phyloP scores from a whole-genome alignment of 2,113 vertebrate species.

The Triplophysa siluroides region DNA sequence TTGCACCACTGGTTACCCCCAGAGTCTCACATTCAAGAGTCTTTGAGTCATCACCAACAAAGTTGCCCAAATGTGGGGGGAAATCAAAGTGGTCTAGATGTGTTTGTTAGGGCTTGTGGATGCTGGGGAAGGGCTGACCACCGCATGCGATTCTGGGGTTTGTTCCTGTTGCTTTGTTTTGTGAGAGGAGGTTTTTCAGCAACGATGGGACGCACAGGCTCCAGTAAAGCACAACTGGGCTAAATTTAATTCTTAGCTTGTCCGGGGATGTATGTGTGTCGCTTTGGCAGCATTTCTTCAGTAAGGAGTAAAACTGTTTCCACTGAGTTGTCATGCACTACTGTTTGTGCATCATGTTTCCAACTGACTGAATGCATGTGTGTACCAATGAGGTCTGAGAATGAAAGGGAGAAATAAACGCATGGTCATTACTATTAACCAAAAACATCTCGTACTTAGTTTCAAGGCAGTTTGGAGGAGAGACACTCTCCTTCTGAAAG shows the following conservation, averaged over 20 bases:
- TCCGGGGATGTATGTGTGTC: conserved; percentile 50
- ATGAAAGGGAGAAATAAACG: background rate
- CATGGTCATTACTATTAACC: background rate
- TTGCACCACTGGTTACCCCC: conserved; percentile 45
- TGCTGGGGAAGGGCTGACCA: conserved; percentile 40
- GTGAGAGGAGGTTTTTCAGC: conserved; percentile 44
- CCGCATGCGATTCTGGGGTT: conserved; percentile 56
- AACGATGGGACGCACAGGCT: conserved; percentile 62
- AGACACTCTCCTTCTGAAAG: too few species aligned
- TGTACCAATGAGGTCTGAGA: background rate
- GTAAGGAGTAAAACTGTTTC: conserved; percentile 40
- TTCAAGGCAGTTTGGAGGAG: too few species aligned
- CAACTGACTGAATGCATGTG: conserved; percentile 19
- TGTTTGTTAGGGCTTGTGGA: conserved; percentile 52
- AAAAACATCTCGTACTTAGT: background rate
- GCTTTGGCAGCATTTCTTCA: conserved; percentile 47
- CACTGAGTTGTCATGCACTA: conserved; percentile 34
- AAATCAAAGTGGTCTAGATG: conserved; percentile 53
- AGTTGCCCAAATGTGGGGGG: conserved; percentile 47
- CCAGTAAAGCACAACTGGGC: conserved; percentile 65
- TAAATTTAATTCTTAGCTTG: conserved; percentile 60
- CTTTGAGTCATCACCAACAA: conserved; percentile 47
- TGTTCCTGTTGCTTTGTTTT: conserved; percentile 54
- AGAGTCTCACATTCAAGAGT: conserved; percentile 44
- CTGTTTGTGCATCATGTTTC: conserved; percentile 13